Evolutionary conservation across 2,888 invertebrate species (phyloP).

Genomic region (Serripes groenlandicus): DNA sequence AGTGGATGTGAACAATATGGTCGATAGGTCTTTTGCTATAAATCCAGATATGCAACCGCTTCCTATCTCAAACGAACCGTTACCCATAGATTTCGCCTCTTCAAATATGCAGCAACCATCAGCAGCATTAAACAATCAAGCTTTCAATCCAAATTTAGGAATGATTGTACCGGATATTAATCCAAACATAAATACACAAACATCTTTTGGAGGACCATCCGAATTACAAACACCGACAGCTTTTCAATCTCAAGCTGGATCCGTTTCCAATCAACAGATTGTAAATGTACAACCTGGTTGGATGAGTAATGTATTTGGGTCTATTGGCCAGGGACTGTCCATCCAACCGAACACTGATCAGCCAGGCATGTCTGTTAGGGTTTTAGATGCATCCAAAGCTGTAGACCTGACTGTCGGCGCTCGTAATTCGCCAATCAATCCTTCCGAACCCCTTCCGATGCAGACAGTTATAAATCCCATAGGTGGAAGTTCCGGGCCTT

Average conservation of each 20-base stretch:
- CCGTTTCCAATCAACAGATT: slow-evolving; percentile 9
- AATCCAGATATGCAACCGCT: too few relatives aligned
- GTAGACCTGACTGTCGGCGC: neutral
- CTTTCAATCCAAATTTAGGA: too few relatives aligned
- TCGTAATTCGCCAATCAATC: neutral
- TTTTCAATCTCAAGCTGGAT: neutral
- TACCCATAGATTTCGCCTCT: too few relatives aligned
- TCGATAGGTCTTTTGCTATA: too few relatives aligned
- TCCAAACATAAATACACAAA: too few relatives aligned
- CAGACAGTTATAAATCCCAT: neutral
- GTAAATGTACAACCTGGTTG: slow-evolving; percentile 6
- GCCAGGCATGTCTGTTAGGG: neutral
- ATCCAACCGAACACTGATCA: neutral
- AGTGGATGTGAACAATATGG: too few relatives aligned
- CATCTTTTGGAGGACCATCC: too few relatives aligned
- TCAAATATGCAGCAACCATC: too few relatives aligned
- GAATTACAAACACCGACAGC: neutral
- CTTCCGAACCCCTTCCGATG: neutral
- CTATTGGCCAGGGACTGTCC: neutral
- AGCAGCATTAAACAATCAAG: too few relatives aligned
- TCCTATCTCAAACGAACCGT: too few relatives aligned
- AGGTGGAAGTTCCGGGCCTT: neutral
- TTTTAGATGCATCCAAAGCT: neutral
- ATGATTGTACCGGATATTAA: too few relatives aligned
- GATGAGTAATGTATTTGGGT: slow-evolving; percentile 6